Evolutionary conservation across 2,888 invertebrate species (phyloP).

Genomic region (Torymus aiolomorphi): DNA sequence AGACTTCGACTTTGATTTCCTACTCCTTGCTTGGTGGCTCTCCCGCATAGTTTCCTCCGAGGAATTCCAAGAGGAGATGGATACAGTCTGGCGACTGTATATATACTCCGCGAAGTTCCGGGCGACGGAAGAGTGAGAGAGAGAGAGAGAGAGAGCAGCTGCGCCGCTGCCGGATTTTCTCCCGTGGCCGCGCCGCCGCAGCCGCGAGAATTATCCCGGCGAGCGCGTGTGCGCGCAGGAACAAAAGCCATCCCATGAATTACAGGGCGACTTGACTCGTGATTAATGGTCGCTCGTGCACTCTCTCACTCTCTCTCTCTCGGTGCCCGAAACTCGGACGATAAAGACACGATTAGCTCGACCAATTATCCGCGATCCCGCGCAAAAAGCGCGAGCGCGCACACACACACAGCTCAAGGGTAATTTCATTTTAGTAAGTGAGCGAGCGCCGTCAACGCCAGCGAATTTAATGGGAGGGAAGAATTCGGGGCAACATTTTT

Average conservation of each 20-base stretch:
- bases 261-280: slow-evolving; percentile 45
- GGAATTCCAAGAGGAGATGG: slow-evolving; percentile 20
- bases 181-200: no score
- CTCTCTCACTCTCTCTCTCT: background rate
- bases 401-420: slow-evolving; percentile 12
- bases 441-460: background rate
- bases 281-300: slow-evolving; percentile 43
- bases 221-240: background rate
- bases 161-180: slow-evolving; percentile 39
- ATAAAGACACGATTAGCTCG: slow-evolving; percentile 53
- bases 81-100: background rate
- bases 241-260: slow-evolving; percentile 54
- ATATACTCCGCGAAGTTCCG: background rate
- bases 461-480: slow-evolving; percentile 37
- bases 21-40: background rate
- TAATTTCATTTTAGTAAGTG: slow-evolving; percentile 50
- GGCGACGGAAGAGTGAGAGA: background rate
- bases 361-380: slow-evolving; percentile 48
- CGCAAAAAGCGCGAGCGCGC: slow-evolving; percentile 25
- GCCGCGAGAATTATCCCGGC: slow-evolving; percentile 41
- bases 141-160: slow-evolving; percentile 19
- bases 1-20: slow-evolving; percentile 44
- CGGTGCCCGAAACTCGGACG: slow-evolving; percentile 38
- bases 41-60: slow-evolving; percentile 42
- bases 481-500: slow-evolving; percentile 42